phyloP scores from a whole-genome alignment of 2,888 invertebrate genomes.

The Drosophila nr. perissopoda region DNA sequence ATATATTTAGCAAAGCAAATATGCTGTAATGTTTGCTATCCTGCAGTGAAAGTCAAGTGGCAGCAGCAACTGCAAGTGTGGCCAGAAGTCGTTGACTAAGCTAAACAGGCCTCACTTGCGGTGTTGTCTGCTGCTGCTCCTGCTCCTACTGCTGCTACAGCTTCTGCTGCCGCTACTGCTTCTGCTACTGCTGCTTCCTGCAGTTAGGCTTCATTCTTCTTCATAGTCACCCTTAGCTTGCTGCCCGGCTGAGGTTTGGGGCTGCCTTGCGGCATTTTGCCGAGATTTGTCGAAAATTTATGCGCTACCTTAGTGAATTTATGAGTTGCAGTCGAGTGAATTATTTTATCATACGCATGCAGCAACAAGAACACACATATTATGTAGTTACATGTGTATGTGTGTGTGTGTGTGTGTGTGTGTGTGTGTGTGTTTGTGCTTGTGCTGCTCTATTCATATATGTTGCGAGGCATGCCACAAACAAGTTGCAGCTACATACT shows the following conservation, averaged over 20 bases:
- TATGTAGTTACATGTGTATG: slow-evolving; percentile 3
- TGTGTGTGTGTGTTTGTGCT: slow-evolving; percentile 2
- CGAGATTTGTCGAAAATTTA: slow-evolving; percentile 79
- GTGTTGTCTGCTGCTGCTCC: slow-evolving; percentile 19
- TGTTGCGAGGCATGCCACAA: slow-evolving; percentile 68
- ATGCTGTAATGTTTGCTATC: slow-evolving; percentile 40
- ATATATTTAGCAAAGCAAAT: slow-evolving; percentile 57
- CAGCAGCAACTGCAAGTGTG: slow-evolving; percentile 22
- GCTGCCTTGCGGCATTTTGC: slow-evolving; percentile 79
- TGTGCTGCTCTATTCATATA: slow-evolving; percentile 20
- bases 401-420: slow-evolving; percentile 10
- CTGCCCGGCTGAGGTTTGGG: slow-evolving; percentile 62
- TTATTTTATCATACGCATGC: slow-evolving; percentile 81
- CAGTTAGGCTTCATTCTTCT: not conserved
- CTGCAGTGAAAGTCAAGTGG: slow-evolving; percentile 44
- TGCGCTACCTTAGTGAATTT: slow-evolving; percentile 80
- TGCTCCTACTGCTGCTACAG: not conserved
- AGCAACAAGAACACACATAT: slow-evolving; percentile 61
- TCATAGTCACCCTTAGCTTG: slow-evolving; percentile 12
- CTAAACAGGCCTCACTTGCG: slow-evolving; percentile 39
- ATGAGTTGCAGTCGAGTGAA: slow-evolving; percentile 81
- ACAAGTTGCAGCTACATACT: slow-evolving; percentile 61
- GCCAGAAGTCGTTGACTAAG: slow-evolving; percentile 36
- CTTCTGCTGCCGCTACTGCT: slow-evolving; percentile 8
- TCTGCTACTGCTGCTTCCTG: slow-evolving; percentile 10